Conservation (phyloP, 37 sponge, comb jelly and placozoan genomes). For the Ianthella basta region DNA sequence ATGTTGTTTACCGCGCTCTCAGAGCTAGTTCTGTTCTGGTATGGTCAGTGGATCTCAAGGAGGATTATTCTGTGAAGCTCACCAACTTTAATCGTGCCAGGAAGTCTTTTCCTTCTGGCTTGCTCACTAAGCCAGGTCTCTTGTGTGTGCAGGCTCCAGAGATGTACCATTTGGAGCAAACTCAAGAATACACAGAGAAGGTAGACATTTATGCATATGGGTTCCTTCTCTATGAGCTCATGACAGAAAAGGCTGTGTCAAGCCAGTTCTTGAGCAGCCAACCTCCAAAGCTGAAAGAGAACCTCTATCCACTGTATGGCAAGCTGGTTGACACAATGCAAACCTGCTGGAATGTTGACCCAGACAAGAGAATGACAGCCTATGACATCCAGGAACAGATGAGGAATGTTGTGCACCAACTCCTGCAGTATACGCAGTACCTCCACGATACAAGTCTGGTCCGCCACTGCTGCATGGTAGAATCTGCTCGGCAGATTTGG, state of each 20-base stretch:
- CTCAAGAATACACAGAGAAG: slow-evolving; percentile 81
- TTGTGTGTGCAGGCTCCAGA: slow-evolving; percentile 64
- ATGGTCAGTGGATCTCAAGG: slow-evolving; percentile 74
- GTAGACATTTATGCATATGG: slow-evolving; percentile 84
- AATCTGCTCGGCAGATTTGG: slow-evolving; percentile 74
- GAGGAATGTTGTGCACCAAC: slow-evolving; percentile 48
- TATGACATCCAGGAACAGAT: slow-evolving; percentile 29
- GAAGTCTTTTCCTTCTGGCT: slow-evolving; percentile 56
- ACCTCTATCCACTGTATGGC: slow-evolving; percentile 46
- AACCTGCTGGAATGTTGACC: slow-evolving; percentile 76
- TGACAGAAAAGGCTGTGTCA: slow-evolving; percentile 40
- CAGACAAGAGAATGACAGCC: slow-evolving; percentile 44
- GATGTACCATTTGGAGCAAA: slow-evolving; percentile 58
- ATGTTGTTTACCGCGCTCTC: slow-evolving; percentile 74
- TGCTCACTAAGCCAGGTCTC: slow-evolving; percentile 44
- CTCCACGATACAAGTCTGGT: slow-evolving; percentile 69
- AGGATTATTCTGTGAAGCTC: slow-evolving; percentile 66
- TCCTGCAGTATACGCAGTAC: slow-evolving; percentile 57
- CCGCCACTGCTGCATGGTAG: slow-evolving; percentile 68
- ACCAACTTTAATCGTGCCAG: slow-evolving; percentile 75
- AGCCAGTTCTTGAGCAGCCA: slow-evolving; percentile 24
- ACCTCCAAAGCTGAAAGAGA: slow-evolving; percentile 67
- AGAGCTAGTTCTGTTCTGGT: slow-evolving; percentile 74
- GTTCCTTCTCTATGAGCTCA: slow-evolving; percentile 76
- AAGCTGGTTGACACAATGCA: slow-evolving; percentile 72